Conservation (phyloP, 2,113 vertebrate genomes). For the pig (Sus scrofa) region DNA sequence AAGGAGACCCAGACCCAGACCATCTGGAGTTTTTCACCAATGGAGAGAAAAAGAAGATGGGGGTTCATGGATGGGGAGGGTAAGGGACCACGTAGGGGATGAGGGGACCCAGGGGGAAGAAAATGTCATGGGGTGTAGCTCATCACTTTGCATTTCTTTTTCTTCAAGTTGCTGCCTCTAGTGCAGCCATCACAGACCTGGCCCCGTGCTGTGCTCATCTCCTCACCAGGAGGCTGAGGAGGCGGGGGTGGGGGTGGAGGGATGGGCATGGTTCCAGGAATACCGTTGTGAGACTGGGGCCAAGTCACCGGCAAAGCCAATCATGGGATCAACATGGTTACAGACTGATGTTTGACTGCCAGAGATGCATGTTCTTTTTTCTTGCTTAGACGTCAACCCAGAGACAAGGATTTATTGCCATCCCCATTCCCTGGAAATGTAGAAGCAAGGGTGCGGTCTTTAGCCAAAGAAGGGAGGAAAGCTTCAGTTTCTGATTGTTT, state of each 20-base stretch:
- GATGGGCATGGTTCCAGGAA: neutral
- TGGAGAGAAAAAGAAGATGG: neutral
- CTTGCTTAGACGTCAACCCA: neutral
- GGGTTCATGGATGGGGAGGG: neutral
- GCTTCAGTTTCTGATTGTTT: neutral
- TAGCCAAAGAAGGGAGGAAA: neutral
- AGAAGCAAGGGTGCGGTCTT: neutral
- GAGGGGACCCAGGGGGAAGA: neutral
- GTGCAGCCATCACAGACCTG: neutral
- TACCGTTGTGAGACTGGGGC: accelerated
- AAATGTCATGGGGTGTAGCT: neutral
- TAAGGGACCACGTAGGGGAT: neutral
- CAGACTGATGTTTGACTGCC: neutral
- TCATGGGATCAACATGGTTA: neutral
- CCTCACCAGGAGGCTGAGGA: neutral
- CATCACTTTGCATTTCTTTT: neutral
- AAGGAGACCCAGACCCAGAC: neutral
- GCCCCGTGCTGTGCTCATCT: neutral
- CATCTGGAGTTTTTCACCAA: neutral
- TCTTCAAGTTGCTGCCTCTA: neutral
- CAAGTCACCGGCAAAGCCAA: neutral
- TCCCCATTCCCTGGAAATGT: neutral
- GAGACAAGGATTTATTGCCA: neutral
- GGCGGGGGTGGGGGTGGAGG: no score
- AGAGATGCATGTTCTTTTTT: neutral